Evolutionary conservation across 2,797 vertebrate genomes (phyloP), one percentile per base, ranked within the genome.

Genomic region (Pygocentrus nattereri): DNA sequence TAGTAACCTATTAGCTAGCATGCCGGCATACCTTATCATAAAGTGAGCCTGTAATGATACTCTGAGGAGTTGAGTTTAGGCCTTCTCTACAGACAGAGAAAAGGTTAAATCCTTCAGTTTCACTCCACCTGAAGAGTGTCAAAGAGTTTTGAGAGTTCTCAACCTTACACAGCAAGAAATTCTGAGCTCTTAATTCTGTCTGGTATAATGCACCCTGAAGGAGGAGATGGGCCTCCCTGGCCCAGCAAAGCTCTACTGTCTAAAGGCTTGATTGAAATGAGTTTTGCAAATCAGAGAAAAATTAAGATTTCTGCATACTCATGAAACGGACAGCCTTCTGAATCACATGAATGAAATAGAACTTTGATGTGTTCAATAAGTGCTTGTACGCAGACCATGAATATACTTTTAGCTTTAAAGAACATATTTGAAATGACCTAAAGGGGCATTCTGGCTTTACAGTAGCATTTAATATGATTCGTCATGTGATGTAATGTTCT

Each of bases 261-360:
- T 71, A 71, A 71, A 30, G 47, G 23, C 25, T 19, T 50, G 69
- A 50, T 50, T 27, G 15, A 47, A 71, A 71, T 49, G 47, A 50
- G 47, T 71, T 70, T 50, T 50, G 69, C 47, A 50, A 71, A 71
- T 65, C 13, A 34, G 61, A 15, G 61, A 7, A 21, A 34, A 64
- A 64, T 59, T 23, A 59, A 50, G 47, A 41, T 18, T 52, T 71
- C 47, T 52, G 23, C 47, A 52, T 52, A 50, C 23, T 50, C 71
- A 70, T 27, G 23, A 21, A 69, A 49, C 6, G 41, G 21, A 25
- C n/a, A 8, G 16, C 41, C 18, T 19, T 23, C 41, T 11, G 27
- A 52, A 44, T 69, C 15, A 19, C 30, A 47, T 31, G 25, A 23
- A 21, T 21, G 13, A 18, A 30, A 70, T 18, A 30, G 44, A 68